Percentiles rank a stretch among this genome's conserved stretches.
Evolutionary conservation across 2,888 invertebrate genomes (phyloP).

Genomic region (Ochropacha duplaris): DNA sequence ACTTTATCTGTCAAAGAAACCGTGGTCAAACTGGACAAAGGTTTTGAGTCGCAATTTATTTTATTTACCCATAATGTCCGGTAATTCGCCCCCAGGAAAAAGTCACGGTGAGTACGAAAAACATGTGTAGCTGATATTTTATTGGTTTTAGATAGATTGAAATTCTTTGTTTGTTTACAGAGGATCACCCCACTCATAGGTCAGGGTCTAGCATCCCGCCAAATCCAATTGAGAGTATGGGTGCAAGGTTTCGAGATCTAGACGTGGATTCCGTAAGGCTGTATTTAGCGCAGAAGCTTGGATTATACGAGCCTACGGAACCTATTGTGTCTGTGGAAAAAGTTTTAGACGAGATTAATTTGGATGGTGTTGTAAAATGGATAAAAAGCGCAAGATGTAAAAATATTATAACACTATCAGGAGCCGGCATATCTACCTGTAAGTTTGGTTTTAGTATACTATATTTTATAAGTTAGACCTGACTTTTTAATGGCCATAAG

Average conservation of each 20-base stretch:
- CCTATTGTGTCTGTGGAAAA: constrained; percentile 54
- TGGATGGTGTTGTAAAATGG: constrained; percentile 91
- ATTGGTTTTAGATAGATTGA: constrained; percentile 12
- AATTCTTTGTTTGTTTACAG: constrained; percentile 44
- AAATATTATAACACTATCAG: constrained; percentile 96
- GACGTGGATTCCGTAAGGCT: constrained; percentile 85
- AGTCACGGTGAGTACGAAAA: constrained; percentile 60
- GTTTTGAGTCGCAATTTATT: constrained; percentile 66
- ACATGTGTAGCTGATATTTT: constrained; percentile 6
- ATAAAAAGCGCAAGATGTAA: constrained; percentile 90
- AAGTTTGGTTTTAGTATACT: constrained; percentile 57
- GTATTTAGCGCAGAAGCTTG: constrained; percentile 86
- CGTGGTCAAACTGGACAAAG: constrained; percentile 66
- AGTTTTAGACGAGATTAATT: constrained; percentile 86
- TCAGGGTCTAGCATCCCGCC: constrained; percentile 57
- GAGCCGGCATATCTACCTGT: constrained; percentile 98
- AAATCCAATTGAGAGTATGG: constrained; percentile 62
- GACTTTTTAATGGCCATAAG: too few species aligned
- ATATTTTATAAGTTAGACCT: neutral
- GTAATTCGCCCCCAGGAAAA: constrained; percentile 73
- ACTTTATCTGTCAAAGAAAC: constrained; percentile 62
- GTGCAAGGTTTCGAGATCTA: constrained; percentile 67
- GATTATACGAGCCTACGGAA: constrained; percentile 77
- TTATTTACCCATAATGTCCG: constrained; percentile 70
- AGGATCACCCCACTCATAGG: constrained; percentile 51